A percentile compares a stretch with the other conserved stretches of the same genome.
phyloP scores from a whole-genome alignment of 2,797 vertebrate genomes.

The Pterois miles region DNA sequence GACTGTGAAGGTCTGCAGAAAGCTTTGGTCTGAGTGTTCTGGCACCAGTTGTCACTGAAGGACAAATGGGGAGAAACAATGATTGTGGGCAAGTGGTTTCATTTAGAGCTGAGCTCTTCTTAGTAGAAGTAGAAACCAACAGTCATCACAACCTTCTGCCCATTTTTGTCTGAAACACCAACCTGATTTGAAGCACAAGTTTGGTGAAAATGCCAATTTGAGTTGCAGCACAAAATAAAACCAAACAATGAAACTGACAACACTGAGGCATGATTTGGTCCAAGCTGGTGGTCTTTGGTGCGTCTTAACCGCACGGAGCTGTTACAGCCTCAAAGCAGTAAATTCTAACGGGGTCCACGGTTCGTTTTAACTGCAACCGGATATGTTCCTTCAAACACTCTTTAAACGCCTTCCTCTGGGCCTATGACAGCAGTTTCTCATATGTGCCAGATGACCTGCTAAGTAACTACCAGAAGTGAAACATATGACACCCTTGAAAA shows the following conservation, averaged over 20 bases:
- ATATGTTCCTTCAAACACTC: slow-evolving; percentile 63
- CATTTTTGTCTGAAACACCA: background rate
- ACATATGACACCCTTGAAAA: slow-evolving; percentile 60
- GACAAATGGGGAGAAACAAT: slow-evolving; percentile 13
- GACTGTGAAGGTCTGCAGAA: slow-evolving; percentile 34
- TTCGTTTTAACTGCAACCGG: slow-evolving; percentile 55
- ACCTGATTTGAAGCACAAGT: slow-evolving; percentile 1
- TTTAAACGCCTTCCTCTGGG: slow-evolving; percentile 69
- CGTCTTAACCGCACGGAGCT: background rate
- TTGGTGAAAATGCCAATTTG: background rate
- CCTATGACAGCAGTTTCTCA: slow-evolving; percentile 44
- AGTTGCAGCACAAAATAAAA: slow-evolving; percentile 12
- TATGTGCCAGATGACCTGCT: slow-evolving; percentile 53
- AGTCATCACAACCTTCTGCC: background rate
- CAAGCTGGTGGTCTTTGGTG: slow-evolving; percentile 24
- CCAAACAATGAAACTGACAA: slow-evolving; percentile 3
- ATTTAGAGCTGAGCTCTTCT: slow-evolving; percentile 10
- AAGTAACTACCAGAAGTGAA: slow-evolving; percentile 49
- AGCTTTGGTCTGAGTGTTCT: slow-evolving; percentile 32
- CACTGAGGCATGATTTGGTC: slow-evolving; percentile 1
- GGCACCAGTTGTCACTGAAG: slow-evolving; percentile 30
- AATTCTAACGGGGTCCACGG: slow-evolving; percentile 29
- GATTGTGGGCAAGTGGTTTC: slow-evolving; percentile 18
- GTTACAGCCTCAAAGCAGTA: slow-evolving; percentile 30
- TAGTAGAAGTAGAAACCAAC: background rate